Evolutionary conservation across 2,888 invertebrate genomes (phyloP).

Genomic region (Coelopa pilipes): DNA sequence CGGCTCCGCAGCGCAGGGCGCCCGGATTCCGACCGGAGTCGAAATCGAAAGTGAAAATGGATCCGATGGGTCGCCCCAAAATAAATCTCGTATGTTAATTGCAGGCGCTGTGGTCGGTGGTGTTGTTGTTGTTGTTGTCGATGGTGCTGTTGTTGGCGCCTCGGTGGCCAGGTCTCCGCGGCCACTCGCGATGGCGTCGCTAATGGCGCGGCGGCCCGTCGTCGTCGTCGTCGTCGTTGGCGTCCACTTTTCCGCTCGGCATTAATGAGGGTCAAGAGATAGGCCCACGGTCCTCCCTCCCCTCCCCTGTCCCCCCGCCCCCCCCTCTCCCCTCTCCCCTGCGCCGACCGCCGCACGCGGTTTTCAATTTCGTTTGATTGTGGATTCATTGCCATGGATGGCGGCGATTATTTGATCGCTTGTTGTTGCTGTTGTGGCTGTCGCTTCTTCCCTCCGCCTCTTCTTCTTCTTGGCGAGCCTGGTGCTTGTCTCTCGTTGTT

Average conservation of each 20-base stretch:
- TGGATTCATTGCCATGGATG: conserved; percentile 1
- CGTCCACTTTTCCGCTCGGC: conserved; percentile 3
- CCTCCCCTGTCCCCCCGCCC: too few species aligned
- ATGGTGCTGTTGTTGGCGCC: not conserved
- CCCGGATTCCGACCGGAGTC: not conserved
- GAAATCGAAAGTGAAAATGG: conserved; percentile 16
- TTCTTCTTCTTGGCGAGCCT: too few species aligned
- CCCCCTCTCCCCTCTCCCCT: not conserved
- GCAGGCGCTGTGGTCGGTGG: not conserved
- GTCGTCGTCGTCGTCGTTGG: not conserved
- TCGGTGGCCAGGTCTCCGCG: not conserved
- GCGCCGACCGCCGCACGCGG: not conserved
- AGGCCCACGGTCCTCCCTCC: too few species aligned
- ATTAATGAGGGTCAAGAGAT: conserved; percentile 8
- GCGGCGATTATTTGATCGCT: not conserved
- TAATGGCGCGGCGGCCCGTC: not conserved
- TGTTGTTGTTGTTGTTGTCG: conserved; percentile 2
- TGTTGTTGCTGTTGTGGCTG: not conserved
- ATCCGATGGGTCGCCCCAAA: not conserved
- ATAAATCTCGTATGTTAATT: conserved; percentile 21
- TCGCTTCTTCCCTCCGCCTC: not conserved
- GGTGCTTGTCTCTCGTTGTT: not conserved
- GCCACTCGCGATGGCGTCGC: not conserved
- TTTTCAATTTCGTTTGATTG: not conserved
- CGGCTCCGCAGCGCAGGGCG: too few species aligned